These are phyloP conservation scores for Australoheros scitulus DNA, from an alignment of 2,113 vertebrate genomes.

Conservation along the genomic window DNA sequence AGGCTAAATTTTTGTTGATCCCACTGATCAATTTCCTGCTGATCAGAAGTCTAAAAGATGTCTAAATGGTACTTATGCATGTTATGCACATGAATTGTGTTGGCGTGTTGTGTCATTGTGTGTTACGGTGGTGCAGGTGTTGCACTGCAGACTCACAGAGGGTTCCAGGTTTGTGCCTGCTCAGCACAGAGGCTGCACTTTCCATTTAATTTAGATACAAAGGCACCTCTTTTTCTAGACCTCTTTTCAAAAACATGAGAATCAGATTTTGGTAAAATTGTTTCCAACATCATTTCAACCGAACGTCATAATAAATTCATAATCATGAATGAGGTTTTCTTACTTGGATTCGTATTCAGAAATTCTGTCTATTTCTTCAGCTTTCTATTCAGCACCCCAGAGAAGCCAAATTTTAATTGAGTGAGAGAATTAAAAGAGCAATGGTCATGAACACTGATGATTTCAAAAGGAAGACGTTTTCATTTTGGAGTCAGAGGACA, in stretches of 20 bases:
- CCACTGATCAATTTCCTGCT: no score
- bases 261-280: neutral
- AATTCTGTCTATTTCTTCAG: neutral
- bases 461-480: neutral
- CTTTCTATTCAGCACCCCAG: neutral
- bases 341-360: neutral
- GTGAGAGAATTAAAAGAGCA: neutral
- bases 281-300: neutral
- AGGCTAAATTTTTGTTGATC: neutral
- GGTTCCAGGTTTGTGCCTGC: neutral
- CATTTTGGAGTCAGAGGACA: neutral
- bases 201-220: neutral
- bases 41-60: neutral
- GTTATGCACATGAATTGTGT: neutral
- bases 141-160: neutral
- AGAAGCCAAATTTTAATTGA: neutral
- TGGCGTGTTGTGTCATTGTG: neutral
- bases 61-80: no score
- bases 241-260: neutral
- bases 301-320: neutral
- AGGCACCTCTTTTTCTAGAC: neutral
- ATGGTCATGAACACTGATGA: neutral
- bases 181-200: neutral
- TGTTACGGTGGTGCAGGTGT: neutral
- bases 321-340: neutral